Base-by-base conservation (phyloP, 2,888 invertebrate species). In the Brachyptera putata region DNA sequence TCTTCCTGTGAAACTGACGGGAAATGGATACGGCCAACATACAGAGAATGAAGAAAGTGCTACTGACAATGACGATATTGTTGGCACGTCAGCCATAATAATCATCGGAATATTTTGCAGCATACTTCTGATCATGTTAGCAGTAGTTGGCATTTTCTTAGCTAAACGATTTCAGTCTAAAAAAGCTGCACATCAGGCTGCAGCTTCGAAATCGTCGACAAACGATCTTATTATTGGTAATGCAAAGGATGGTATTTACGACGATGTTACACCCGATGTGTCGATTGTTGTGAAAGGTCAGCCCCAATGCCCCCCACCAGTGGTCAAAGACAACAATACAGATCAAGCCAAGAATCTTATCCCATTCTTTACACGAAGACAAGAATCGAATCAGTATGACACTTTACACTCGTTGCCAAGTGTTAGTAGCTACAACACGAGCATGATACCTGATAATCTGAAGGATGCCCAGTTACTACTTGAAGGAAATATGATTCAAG, bases 381-480 rank as follows among this genome's bases (percentile, higher is more conserved):
- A 58, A 26, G 60, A 63, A 36, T 61, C 61, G 3, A 58, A 36
- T 18, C 43, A 58, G 26, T 64, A 65, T 21, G 60, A 64, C 37
- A 64, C 66, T n/a, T 43, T 64, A 9, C 55, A 62, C n/a, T 60
- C 64, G 7, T 60, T 62, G 25, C 62, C 64, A 11, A 64, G 62
- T 55, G 57, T 58, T 14, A 64, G 62, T 21, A 62, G 57, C 37
- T 62, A 62, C 56, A 62, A 60, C 21, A 61, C 65, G 3, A 59
- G 60, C 13, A 57, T 62, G 3, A 57, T 56, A 14, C 58, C 63
- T 14, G 63, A 63, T 13, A 58, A 58, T 14, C 62, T 63, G n/a
- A 57, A 62, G 9, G 62, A 63, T 22, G 58, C 56, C 5, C 55
- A 58, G 1, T 43, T 60, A 9, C 53, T 48, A 26, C 63, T 64